Evolutionary conservation across 2,888 invertebrate genomes (phyloP), one percentile per base, ranked within the genome.

Genomic region (Strigamia transsilvanica): DNA sequence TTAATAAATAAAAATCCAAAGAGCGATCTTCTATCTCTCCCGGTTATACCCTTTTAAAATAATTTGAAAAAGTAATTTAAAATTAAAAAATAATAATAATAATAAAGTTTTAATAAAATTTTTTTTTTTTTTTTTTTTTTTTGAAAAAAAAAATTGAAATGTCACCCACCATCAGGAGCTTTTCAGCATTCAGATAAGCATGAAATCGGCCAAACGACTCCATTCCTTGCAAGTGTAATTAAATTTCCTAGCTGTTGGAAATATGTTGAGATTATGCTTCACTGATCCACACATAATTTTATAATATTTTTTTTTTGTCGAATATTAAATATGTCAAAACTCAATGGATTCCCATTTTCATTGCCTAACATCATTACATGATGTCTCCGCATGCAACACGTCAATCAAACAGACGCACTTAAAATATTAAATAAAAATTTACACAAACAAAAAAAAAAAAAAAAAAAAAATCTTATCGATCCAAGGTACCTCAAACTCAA

Each of bases 181-280:
- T 66, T 66, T 66, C 66, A 66, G 66, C 66, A 66, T 66, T 66
- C 66, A 66, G 66, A 66, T 66, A 66, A 66, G 66, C 66, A 66
- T 66, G 66, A 66, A 66, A 66, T 66, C 66, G 66, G 27, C 66
- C 66, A 66, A 66, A 66, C 66, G 66, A 66, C 66, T 66, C 66
- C 66, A 66, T 66, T 66, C 66, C 66, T 66, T 66, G 66, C 23
- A 66, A 66, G 66, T 66, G 66, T 66, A 66, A 66, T 66, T 66
- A 66, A 66, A 66, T 66, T 66, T 66, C 32, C 27, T 66, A 66
- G 66, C 66, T 66, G 66, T 66, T 66, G 66, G 66, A 66, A 66
- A 66, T 66, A 32, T 66, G 66, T 66, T 66, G 66, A 66, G 66
- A 66, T 66, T 66, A 66, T 66, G 66, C 66, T 66, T 66, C 66